These are phyloP conservation scores for Dipodomys spectabilis DNA, from an alignment of 2,113 vertebrate species.

Conservation along the genomic window DNA sequence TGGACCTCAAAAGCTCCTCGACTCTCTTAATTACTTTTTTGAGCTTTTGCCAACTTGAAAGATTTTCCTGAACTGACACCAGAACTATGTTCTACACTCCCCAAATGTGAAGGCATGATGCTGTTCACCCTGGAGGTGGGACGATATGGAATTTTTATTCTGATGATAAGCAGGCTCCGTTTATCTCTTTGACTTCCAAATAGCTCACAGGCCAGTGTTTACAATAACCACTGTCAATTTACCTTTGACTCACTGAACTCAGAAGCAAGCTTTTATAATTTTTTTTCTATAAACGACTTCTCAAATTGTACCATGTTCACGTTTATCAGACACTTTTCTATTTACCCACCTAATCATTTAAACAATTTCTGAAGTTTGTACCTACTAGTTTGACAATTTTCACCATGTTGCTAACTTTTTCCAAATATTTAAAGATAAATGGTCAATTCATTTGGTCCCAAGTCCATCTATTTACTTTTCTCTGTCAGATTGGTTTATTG, in stretches of 20 bases:
- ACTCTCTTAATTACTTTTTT: background rate
- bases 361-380: slow-evolving; percentile 27
- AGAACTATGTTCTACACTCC: background rate
- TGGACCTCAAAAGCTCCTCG: background rate
- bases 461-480: background rate
- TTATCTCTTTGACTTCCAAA: background rate
- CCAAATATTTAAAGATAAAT: slow-evolving; percentile 46
- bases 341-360: background rate
- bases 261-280: background rate
- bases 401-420: background rate
- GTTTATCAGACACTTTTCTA: slow-evolving; percentile 54
- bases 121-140: background rate
- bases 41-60: slow-evolving; percentile 1
- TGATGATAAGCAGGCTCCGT: background rate
- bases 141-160: background rate
- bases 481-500: slow-evolving; percentile 31
- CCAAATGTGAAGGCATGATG: no score
- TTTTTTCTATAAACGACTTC: background rate
- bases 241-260: background rate
- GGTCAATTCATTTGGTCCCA: background rate
- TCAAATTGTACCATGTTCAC: background rate
- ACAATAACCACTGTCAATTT: background rate
- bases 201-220: background rate
- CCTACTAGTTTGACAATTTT: slow-evolving; percentile 17
- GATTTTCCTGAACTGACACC: background rate